These are phyloP conservation scores for Rattus rattus DNA, from an alignment of 2,113 vertebrate genomes.

Conservation along the genomic window DNA sequence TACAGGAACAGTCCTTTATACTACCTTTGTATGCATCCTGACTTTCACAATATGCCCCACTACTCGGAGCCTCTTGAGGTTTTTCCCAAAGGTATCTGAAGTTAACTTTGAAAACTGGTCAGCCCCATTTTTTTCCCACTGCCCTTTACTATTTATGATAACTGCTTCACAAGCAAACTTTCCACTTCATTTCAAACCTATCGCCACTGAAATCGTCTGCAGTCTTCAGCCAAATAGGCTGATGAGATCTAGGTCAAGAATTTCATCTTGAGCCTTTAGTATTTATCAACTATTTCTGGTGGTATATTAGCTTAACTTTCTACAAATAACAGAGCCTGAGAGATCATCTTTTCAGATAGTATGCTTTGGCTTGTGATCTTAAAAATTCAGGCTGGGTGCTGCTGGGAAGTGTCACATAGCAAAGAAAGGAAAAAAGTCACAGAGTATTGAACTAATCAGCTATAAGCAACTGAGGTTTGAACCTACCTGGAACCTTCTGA, in stretches of 20 bases:
- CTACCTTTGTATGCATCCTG: neutral
- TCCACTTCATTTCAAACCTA: neutral
- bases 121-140: neutral
- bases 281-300: neutral
- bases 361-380: neutral
- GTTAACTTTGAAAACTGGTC: neutral
- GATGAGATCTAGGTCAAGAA: neutral
- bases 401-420: neutral
- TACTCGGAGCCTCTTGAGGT: neutral
- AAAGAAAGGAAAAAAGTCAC: neutral
- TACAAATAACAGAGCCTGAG: neutral
- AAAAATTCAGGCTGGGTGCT: neutral
- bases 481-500: neutral
- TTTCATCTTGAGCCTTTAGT: neutral
- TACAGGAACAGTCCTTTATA: neutral
- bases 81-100: neutral
- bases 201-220: neutral
- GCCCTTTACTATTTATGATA: neutral
- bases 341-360: neutral
- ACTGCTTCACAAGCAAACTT: neutral
- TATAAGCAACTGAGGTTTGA: conserved; percentile 3
- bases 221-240: neutral
- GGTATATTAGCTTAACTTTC: neutral
- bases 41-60: neutral
- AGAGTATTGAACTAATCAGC: neutral